Evolutionary conservation across 2,797 vertebrate genomes (phyloP).

Genomic region (Cyclura pinguis): DNA sequence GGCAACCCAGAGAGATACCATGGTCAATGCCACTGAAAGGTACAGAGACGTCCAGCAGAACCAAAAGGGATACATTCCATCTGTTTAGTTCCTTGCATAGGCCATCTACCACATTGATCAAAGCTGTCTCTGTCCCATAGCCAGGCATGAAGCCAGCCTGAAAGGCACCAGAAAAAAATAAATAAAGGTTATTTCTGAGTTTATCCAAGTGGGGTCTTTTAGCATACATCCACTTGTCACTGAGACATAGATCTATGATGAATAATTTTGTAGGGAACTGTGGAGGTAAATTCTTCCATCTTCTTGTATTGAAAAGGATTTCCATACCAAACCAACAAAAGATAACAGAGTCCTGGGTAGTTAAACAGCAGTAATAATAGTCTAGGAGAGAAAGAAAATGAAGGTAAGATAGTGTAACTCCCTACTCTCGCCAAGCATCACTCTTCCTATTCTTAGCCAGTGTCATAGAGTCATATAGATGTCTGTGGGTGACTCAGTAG

Average conservation of each 20-base stretch:
- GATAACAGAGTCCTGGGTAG: not conserved
- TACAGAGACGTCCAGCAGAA: too few relatives aligned
- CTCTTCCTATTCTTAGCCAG: not conserved
- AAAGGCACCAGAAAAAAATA: not conserved
- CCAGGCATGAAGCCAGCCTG: too few relatives aligned
- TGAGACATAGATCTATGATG: not conserved
- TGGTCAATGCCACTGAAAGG: too few relatives aligned
- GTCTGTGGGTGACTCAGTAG: not conserved
- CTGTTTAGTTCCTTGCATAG: too few relatives aligned
- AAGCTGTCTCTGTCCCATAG: too few relatives aligned
- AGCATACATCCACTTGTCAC: too few relatives aligned
- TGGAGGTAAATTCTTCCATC: not conserved
- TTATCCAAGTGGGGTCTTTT: not conserved
- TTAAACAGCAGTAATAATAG: not conserved
- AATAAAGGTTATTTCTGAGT: not conserved
- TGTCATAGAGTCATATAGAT: too few relatives aligned
- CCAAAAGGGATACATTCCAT: too few relatives aligned
- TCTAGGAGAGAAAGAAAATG: not conserved
- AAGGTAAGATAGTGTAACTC: not conserved
- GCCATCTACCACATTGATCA: too few relatives aligned
- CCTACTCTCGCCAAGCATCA: not conserved
- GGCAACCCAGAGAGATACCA: too few relatives aligned
- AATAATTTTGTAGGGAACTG: too few relatives aligned
- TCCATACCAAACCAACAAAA: not conserved
- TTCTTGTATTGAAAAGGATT: not conserved